phyloP scores from a whole-genome alignment of 2,888 invertebrate genomes.

The Linyphia triangularis region DNA sequence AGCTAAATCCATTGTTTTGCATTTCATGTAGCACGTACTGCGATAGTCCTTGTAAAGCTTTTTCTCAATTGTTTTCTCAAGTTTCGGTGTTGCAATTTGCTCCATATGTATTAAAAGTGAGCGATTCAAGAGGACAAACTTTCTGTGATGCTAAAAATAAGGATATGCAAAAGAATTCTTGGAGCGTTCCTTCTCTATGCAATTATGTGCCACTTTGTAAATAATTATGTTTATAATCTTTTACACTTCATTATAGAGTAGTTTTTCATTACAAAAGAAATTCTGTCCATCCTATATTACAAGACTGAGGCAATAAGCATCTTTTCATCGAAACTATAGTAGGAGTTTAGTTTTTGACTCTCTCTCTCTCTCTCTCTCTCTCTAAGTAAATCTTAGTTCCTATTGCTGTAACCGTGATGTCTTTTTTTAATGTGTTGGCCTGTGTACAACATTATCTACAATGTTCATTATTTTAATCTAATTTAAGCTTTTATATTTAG shows the following conservation, averaged over 20 bases:
- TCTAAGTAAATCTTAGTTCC: background rate
- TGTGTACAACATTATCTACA: background rate
- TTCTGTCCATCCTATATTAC: background rate
- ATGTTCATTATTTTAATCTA: too few species aligned
- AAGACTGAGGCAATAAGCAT: background rate
- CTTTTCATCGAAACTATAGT: background rate
- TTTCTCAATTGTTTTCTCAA: too few species aligned
- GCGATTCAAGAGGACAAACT: background rate
- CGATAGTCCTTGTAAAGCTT: too few species aligned
- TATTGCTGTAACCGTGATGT: background rate
- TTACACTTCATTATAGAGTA: background rate
- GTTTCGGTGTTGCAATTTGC: background rate
- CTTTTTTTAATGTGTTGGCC: background rate
- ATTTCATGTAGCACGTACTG: too few species aligned
- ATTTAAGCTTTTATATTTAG: background rate
- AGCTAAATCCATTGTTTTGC: too few species aligned
- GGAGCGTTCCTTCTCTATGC: constrained; percentile 4
- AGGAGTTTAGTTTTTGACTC: too few species aligned
- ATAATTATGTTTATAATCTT: constrained; percentile 10
- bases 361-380: too few species aligned
- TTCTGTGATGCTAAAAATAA: background rate
- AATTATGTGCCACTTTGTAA: background rate
- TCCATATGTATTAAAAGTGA: too few species aligned
- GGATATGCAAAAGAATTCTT: background rate
- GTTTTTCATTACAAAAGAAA: background rate